Percentiles rank a stretch among this genome's conserved stretches.
Conservation (phyloP, 2,888 invertebrate species). For the Poecilobothrus nobilitatus region DNA sequence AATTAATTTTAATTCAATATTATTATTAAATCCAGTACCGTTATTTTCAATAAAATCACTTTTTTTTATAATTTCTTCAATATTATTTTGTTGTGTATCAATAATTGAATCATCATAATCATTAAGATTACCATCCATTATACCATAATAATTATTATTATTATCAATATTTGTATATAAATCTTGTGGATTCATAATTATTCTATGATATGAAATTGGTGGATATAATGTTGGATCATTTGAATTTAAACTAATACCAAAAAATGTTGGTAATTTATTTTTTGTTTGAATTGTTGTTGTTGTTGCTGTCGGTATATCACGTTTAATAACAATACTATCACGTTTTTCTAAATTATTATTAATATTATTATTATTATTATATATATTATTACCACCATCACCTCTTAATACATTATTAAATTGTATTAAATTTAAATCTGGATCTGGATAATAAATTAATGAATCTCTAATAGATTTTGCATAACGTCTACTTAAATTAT, state of each 20-base stretch:
- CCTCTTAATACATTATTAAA: not conserved
- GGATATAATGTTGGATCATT: slow-evolving; percentile 3
- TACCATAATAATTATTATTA: not conserved
- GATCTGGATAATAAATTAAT: not conserved
- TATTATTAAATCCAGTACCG: slow-evolving; percentile 10
- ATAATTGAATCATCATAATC: slow-evolving; percentile 18
- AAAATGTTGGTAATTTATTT: not conserved
- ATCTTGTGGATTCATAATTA: not conserved
- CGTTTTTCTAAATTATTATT: not conserved
- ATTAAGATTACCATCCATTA: not conserved
- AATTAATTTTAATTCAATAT: slow-evolving; percentile 46
- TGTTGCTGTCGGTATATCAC: slow-evolving; percentile 2
- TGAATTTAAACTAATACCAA: not conserved
- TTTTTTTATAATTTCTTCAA: not conserved
- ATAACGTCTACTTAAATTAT: not conserved
- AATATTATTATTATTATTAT: not conserved
- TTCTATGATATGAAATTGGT: not conserved
- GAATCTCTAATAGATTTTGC: slow-evolving; percentile 5
- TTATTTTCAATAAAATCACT: slow-evolving; percentile 15
- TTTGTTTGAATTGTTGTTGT: too few species aligned
- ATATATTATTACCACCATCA: slow-evolving; percentile 4
- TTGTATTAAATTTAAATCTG: not conserved
- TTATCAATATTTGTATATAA: not conserved
- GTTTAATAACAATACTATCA: slow-evolving; percentile 1
- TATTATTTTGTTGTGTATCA: not conserved